phyloP scores from a whole-genome alignment of 2,797 vertebrate species.

The Anomalospiza imberbis region DNA sequence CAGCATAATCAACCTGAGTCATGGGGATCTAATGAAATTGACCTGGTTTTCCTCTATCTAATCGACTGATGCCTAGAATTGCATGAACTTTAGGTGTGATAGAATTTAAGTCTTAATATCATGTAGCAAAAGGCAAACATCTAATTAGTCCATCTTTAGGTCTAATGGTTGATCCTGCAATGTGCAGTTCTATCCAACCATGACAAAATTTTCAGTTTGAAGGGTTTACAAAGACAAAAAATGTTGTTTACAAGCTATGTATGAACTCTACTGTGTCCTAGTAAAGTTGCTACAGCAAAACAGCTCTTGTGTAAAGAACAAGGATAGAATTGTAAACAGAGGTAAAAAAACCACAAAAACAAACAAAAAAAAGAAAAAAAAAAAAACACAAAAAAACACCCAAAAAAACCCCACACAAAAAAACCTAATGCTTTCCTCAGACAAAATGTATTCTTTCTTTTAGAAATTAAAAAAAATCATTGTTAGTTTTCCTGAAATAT shows the following conservation, averaged over 20 bases:
- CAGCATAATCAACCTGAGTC: constrained; percentile 69
- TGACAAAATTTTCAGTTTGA: constrained; percentile 47
- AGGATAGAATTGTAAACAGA: constrained; percentile 23
- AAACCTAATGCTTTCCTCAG: neutral
- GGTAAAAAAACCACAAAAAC: neutral
- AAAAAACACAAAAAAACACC: fast-evolving
- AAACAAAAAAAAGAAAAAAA: fast-evolving
- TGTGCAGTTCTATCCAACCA: constrained; percentile 37
- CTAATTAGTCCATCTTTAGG: constrained; percentile 63
- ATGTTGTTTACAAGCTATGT: constrained; percentile 31
- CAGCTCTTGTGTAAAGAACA: constrained; percentile 16
- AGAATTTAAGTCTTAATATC: constrained; percentile 66
- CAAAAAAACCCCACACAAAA: neutral
- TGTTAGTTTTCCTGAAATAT: neutral
- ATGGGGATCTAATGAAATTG: constrained; percentile 68
- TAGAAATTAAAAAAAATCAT: neutral
- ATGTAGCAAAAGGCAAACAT: constrained; percentile 55
- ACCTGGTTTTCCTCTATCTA: constrained; percentile 61
- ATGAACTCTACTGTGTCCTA: constrained; percentile 25
- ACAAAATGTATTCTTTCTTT: neutral
- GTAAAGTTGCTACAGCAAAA: constrained; percentile 9
- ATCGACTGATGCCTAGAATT: constrained; percentile 66
- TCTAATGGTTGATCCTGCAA: constrained; percentile 32
- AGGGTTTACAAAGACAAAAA: constrained; percentile 28
- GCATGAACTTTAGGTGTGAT: constrained; percentile 65